Percentiles rank a stretch among this genome's conserved stretches.
Evolutionary conservation across 2,797 vertebrate species (phyloP).

Genomic region (Rachycentron canadum): DNA sequence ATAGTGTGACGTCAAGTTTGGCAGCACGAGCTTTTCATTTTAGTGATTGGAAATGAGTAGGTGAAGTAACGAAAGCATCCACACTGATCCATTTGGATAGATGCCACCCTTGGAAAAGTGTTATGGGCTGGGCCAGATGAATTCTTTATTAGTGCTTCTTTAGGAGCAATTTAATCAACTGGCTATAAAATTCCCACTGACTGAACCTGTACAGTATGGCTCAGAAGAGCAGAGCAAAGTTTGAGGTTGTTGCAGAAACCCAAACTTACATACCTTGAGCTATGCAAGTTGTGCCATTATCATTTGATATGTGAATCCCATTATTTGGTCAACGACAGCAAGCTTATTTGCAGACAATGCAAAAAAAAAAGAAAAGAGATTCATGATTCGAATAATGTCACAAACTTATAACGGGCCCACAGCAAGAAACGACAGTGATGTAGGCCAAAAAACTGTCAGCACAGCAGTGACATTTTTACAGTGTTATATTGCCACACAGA

Average conservation of each 20-base stretch:
- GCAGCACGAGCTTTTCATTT: slow-evolving; percentile 46
- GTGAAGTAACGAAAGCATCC: slow-evolving; percentile 45
- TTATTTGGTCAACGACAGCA: slow-evolving; percentile 14
- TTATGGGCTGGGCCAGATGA: slow-evolving; percentile 42
- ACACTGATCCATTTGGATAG: slow-evolving; percentile 50
- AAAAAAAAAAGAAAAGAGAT: slow-evolving; percentile 18
- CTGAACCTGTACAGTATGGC: slow-evolving; percentile 22
- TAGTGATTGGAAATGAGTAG: slow-evolving; percentile 43
- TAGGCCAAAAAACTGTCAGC: slow-evolving; percentile 46
- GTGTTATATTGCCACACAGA: slow-evolving; percentile 42
- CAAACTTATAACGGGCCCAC: slow-evolving; percentile 36
- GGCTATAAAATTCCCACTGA: slow-evolving; percentile 56
- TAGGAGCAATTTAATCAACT: slow-evolving; percentile 64
- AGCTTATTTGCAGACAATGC: slow-evolving; percentile 23
- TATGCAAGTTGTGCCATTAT: slow-evolving; percentile 8
- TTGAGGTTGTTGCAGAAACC: neutral
- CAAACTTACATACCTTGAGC: slow-evolving; percentile 4
- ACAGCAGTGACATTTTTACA: slow-evolving; percentile 60
- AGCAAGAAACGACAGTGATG: slow-evolving; percentile 40
- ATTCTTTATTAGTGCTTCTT: slow-evolving; percentile 57
- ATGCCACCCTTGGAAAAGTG: slow-evolving; percentile 30
- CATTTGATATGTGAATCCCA: slow-evolving; percentile 8
- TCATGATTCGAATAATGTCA: slow-evolving; percentile 38
- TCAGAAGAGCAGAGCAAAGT: slow-evolving; percentile 31
- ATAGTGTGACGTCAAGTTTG: slow-evolving; percentile 31